phyloP scores from a whole-genome alignment of 2,113 vertebrate genomes.

The Pelmatolapia mariae region DNA sequence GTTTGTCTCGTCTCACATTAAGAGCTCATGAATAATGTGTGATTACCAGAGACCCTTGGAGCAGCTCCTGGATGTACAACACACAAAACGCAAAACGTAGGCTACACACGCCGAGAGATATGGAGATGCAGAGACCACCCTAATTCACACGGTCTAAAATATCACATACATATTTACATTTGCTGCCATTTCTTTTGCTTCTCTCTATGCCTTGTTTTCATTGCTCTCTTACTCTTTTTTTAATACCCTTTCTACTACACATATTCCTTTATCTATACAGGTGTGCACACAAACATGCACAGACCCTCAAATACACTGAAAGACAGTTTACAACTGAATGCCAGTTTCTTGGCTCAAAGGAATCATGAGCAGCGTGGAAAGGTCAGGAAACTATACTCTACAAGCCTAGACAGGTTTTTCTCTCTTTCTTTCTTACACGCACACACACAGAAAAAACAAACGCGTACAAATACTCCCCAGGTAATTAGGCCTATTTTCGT shows the following conservation, averaged over 20 bases:
- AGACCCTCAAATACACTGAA: neutral
- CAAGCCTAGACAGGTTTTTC: neutral
- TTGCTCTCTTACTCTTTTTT: neutral
- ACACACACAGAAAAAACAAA: neutral
- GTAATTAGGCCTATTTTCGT: constrained; percentile 49
- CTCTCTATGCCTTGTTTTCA: neutral
- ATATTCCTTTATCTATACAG: neutral
- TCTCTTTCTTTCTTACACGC: neutral
- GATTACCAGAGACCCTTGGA: constrained; percentile 52
- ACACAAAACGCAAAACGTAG: neutral
- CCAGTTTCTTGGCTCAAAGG: constrained; percentile 26
- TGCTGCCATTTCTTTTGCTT: neutral
- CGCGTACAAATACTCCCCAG: constrained; percentile 13
- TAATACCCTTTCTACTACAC: neutral
- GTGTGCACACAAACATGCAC: neutral
- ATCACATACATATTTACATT: neutral
- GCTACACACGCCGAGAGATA: neutral
- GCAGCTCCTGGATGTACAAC: constrained; percentile 18
- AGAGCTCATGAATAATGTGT: constrained; percentile 64
- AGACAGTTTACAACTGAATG: constrained; percentile 9
- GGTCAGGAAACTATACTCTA: constrained; percentile 2
- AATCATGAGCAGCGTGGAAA: neutral
- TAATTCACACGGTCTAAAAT: constrained; percentile 8
- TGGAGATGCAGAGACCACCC: neutral
- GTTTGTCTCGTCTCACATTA: constrained; percentile 66